Base-by-base conservation (phyloP, 2,888 invertebrate species). In the Siphonodentalium dalli region DNA sequence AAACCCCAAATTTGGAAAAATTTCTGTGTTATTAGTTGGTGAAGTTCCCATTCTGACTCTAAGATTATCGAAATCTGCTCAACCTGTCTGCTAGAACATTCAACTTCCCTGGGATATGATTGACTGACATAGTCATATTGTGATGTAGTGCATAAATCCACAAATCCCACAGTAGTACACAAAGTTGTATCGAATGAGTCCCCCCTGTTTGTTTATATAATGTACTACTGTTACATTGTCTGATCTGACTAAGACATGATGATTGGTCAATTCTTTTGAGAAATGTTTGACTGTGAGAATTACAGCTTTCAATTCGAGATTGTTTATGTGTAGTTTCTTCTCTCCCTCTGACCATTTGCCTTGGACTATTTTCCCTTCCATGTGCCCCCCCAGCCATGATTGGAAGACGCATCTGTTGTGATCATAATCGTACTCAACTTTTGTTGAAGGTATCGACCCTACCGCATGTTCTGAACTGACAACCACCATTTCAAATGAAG, bases 401-500 rank as follows among this genome's bases (percentile, higher is more conserved):
- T 21, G 47, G 15, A 4, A 40, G 27, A 35, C 9, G 6, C 9
- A 18, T n/a, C 39, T 31, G 11, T 31, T 9, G 9, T 9, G 9
- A 8, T 11, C 7, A 20, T 24, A 7, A n/a, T 23, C 11, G 11
- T 21, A 29, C 21, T 18, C 3, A 6, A 9, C n/a, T 11, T 18
- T 28, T 11, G 51, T 43, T 28, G 43, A 31, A 57, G 44, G 40
- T 47, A 57, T 44, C 40, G 41, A 39, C 49, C 48, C 47, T 34
- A 20, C 6, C 26, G 21, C 42, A 56, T 47, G 40, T 56, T 56
- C 27, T 27, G 38, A 39, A 41, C 7, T 20, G 46, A 42, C 52
- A 41, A 46, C 56, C 56, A 56, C 51, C 43, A 56, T 21, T 18
- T 43, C 38, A 56, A 33, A 40, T 56, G 56, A 23, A 27, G 26